Evolutionary conservation across 2,888 invertebrate species (phyloP).

Genomic region (Nemotelus nigrinus): DNA sequence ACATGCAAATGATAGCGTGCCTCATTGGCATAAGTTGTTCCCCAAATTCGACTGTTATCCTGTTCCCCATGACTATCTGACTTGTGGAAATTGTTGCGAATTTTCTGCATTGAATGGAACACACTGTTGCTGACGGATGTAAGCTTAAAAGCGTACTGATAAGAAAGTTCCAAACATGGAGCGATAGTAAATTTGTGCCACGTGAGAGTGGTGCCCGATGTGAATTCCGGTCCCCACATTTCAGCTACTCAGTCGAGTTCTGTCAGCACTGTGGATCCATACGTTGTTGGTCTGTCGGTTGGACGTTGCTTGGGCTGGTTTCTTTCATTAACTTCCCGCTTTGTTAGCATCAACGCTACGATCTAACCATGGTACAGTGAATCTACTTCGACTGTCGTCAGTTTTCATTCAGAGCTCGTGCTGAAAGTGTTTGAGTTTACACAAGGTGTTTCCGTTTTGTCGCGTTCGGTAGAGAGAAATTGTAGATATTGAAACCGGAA

Average conservation of each 20-base stretch:
- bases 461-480: neutral
- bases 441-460: neutral
- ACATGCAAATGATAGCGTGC: too few species aligned
- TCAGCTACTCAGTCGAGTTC: neutral
- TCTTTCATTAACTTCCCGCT: conserved; percentile 18
- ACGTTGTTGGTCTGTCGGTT: neutral
- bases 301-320: neutral
- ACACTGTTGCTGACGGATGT: too few species aligned
- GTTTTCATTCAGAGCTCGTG: conserved; percentile 17
- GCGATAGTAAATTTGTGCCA: neutral
- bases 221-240: neutral
- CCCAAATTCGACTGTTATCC: too few species aligned
- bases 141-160: too few species aligned
- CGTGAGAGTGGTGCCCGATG: conserved; percentile 7
- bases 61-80: too few species aligned
- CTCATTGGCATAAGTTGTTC: too few species aligned
- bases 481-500: neutral
- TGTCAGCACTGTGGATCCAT: neutral
- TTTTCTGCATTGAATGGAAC: too few species aligned
- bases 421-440: neutral
- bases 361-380: neutral
- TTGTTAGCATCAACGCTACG: neutral
- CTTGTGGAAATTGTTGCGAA: too few species aligned
- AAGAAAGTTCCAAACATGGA: too few species aligned
- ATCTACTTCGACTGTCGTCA: neutral